Conservation (phyloP, 35 echinoderm and acorn worm species). For the Antedon bifida region DNA sequence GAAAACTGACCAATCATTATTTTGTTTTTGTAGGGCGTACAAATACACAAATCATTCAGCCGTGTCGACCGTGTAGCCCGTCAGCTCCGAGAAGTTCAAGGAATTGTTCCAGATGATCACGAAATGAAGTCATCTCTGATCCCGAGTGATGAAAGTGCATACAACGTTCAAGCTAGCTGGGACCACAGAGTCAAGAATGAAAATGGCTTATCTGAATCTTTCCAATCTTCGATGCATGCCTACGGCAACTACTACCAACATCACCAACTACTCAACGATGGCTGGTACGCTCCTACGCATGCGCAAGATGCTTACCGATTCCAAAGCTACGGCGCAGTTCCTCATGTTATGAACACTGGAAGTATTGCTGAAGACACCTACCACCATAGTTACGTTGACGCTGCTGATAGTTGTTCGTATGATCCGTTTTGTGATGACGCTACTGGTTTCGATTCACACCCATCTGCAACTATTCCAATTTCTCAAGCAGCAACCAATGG, state of each 20-base stretch:
- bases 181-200: not conserved
- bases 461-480: not conserved
- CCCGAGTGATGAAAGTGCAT: constrained; percentile 6
- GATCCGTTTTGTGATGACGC: not conserved
- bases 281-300: not conserved
- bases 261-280: constrained; percentile 12
- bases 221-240: not conserved
- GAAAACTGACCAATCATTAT: not conserved
- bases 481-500: not conserved
- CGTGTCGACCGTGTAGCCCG: constrained; percentile 88
- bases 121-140: constrained; percentile 15
- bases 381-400: not conserved
- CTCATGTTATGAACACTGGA: not conserved
- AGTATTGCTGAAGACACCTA: not conserved
- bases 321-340: not conserved
- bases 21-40: constrained; percentile 48
- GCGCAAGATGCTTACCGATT: not conserved
- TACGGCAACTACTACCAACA: constrained; percentile 27
- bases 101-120: not conserved
- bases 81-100: constrained; percentile 71
- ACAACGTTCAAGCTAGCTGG: constrained; percentile 27
- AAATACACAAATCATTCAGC: constrained; percentile 95
- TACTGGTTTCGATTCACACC: not conserved
- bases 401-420: not conserved
- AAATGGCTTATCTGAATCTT: not conserved